Evolutionary conservation across 2,797 vertebrate species (phyloP).

Genomic region (Malurus splendens): DNA sequence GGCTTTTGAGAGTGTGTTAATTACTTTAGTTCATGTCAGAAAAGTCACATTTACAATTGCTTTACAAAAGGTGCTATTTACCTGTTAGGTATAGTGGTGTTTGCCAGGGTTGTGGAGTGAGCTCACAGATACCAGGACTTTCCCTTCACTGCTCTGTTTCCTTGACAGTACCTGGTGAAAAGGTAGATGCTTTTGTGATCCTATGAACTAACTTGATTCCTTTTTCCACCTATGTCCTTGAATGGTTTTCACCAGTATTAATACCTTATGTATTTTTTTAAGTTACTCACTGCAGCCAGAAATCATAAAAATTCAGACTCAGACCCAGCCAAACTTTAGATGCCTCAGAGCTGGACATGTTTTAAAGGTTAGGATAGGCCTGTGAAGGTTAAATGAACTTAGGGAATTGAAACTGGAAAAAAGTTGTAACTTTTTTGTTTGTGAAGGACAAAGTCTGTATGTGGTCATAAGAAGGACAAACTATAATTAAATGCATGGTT

Average conservation of each 20-base stretch:
- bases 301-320: background rate
- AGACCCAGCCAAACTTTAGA: background rate
- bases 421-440: background rate
- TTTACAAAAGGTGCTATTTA: background rate
- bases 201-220: background rate
- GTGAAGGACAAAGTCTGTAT: background rate
- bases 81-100: background rate
- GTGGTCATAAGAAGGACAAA: background rate
- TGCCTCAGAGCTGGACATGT: background rate
- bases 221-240: background rate
- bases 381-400: background rate
- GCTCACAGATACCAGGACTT: background rate
- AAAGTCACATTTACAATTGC: background rate
- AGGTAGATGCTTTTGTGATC: background rate
- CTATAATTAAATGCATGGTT: background rate
- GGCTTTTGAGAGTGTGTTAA: background rate
- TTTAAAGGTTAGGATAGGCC: background rate
- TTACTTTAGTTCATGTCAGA: background rate
- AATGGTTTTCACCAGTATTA: background rate
- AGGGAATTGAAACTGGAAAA: background rate
- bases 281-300: background rate
- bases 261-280: background rate
- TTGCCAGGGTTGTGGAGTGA: background rate
- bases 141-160: background rate
- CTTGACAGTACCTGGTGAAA: background rate